Percentiles rank a stretch among this genome's conserved stretches.
These are phyloP conservation scores for Atrina japonica DNA, from an alignment of 2,888 invertebrate species.

Conservation along the genomic window DNA sequence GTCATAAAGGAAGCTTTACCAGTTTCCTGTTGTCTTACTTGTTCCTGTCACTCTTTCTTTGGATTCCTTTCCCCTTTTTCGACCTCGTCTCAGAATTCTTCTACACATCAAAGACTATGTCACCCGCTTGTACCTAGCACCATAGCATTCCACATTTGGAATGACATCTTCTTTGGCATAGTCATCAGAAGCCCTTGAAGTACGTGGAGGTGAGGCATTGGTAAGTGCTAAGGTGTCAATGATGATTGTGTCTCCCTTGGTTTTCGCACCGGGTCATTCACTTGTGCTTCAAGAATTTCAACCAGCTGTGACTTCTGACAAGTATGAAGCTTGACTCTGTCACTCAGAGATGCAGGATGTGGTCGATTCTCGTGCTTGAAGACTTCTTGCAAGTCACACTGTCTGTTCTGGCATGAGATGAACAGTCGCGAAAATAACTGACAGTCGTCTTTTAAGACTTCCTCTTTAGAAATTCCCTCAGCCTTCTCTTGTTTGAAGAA, in stretches of 20 bases:
- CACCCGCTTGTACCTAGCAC: slow-evolving; percentile 42
- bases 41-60: slow-evolving; percentile 40
- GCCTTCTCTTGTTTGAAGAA: too few species aligned
- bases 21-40: slow-evolving; percentile 43
- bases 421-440: slow-evolving; percentile 19
- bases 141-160: slow-evolving; percentile 38
- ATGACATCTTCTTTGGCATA: neutral
- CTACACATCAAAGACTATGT: slow-evolving; percentile 23
- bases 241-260: slow-evolving; percentile 23
- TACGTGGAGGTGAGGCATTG: slow-evolving; percentile 21
- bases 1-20: slow-evolving; percentile 41
- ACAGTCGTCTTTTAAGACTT: neutral
- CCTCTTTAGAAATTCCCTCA: neutral
- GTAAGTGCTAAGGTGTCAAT: slow-evolving; percentile 34
- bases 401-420: slow-evolving; percentile 8
- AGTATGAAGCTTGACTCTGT: slow-evolving; percentile 5
- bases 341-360: slow-evolving; percentile 6
- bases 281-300: neutral
- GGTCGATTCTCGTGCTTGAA: slow-evolving; percentile 20
- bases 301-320: slow-evolving; percentile 9
- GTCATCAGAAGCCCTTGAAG: too few species aligned
- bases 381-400: neutral
- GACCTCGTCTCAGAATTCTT: slow-evolving; percentile 40
- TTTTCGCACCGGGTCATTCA: slow-evolving; percentile 3
- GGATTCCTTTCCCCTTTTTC: slow-evolving; percentile 37